phyloP scores from a whole-genome alignment of 30 jellyfish, hydroid and myxozoan species.

The Cassiopea xamachana region DNA sequence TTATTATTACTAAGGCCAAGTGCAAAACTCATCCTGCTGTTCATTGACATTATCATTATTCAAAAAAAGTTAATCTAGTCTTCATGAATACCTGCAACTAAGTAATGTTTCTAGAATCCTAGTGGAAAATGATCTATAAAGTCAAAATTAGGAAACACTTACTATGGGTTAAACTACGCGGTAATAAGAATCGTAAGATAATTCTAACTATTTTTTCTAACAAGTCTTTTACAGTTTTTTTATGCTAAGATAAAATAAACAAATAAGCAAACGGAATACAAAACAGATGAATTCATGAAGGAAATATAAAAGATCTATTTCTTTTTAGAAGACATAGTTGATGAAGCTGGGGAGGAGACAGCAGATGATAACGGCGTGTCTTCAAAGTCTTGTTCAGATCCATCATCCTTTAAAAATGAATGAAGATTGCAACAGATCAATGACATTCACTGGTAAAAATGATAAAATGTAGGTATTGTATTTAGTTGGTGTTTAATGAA shows the following conservation, averaged over 20 bases:
- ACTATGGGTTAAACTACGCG: not conserved
- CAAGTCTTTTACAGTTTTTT: too few relatives aligned
- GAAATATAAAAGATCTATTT: not conserved
- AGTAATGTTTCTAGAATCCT: not conserved
- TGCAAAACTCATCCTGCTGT: too few relatives aligned
- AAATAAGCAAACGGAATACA: too few relatives aligned
- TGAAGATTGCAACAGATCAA: too few relatives aligned
- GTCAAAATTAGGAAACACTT: not conserved
- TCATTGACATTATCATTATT: not conserved
- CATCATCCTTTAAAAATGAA: slow-evolving; percentile 76
- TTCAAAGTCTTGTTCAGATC: slow-evolving; percentile 90
- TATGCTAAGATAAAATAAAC: too few relatives aligned
- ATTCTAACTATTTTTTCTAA: too few relatives aligned
- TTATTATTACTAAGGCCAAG: too few relatives aligned
- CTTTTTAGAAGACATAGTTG: slow-evolving; percentile 69
- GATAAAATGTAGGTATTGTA: too few relatives aligned
- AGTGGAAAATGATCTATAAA: not conserved
- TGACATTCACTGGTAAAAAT: too few relatives aligned
- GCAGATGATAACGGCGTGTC: slow-evolving; percentile 98
- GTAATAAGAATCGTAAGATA: not conserved
- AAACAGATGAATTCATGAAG: too few relatives aligned
- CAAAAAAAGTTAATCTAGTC: not conserved
- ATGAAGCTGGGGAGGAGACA: slow-evolving; percentile 96
- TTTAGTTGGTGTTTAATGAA: too few relatives aligned
- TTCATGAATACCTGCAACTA: not conserved